Base-by-base conservation (phyloP, 2,888 invertebrate genomes). In the Hybos culiciformis region DNA sequence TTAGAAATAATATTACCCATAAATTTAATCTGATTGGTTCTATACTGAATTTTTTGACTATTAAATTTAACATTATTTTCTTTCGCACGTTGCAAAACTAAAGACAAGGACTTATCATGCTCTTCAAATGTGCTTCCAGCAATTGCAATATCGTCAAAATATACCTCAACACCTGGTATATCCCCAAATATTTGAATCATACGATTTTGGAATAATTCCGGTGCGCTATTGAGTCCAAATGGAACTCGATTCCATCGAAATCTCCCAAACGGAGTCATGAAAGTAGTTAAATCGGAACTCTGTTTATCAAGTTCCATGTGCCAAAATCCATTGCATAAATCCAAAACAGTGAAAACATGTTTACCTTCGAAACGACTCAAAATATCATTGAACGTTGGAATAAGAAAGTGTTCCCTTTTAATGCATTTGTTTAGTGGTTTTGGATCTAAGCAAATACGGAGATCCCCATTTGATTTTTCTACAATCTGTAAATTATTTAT, bases 121-220 rank as follows among this genome's bases (percentile, higher is more conserved):
- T n/a, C n/a, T n/a, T n/a, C n/a, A n/a, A n/a, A n/a, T n/a, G n/a
- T n/a, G n/a, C n/a, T n/a, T n/a, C 43, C 54, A 44, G 48, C 46
- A n/a, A 56, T 49, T 12, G 56, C 43, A 19, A 59, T 34, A 47
- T 58, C 56, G 48, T 59, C 56, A 38, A 56, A 53, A 44, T 56
- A 56, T 1, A 57, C 42, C 11, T 51, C 42, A n/a, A 55, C 52
- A 9, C 54, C 53, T 15, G 51, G 48, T 19, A 57, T 57, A 31
- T 54, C 53, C 15, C 54, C 57, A 46, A 57, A 58, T n/a, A 53
- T 46, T 9, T 39, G 46, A 29, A 48, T 47, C 42, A 51, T 54
- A 6, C 23, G 23, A 31, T 42, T 42, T 20, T 39, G 38, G 20
- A 42, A 45, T 15, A 29, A 40, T 41, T 48, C 46, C 17, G 46